These are phyloP conservation scores for Drosophila buzzatii DNA, from an alignment of 2,888 invertebrate species.

Conservation along the genomic window DNA sequence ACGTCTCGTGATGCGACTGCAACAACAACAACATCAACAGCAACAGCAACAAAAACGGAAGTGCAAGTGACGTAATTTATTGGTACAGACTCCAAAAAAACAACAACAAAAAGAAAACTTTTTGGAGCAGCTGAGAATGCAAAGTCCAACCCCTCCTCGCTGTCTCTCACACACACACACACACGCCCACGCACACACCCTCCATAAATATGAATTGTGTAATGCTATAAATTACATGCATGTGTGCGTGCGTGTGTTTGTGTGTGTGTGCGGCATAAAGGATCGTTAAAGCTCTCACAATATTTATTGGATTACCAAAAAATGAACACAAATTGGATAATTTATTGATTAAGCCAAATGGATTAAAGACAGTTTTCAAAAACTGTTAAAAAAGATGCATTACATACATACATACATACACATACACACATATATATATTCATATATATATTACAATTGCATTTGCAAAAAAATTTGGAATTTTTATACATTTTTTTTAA, in stretches of 20 bases:
- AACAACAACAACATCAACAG: slow-evolving; percentile 46
- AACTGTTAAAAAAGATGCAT: neutral
- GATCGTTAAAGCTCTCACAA: slow-evolving; percentile 4
- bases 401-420: neutral
- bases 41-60: slow-evolving; percentile 69
- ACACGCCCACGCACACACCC: slow-evolving; percentile 10
- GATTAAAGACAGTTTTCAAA: slow-evolving; percentile 2
- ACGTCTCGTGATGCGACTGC: slow-evolving; percentile 48
- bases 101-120: slow-evolving; percentile 31
- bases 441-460: neutral
- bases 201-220: slow-evolving; percentile 50
- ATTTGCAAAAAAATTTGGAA: neutral
- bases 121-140: slow-evolving; percentile 52
- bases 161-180: slow-evolving; percentile 8
- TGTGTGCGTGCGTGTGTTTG: slow-evolving; percentile 18
- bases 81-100: slow-evolving; percentile 59
- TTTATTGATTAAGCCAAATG: slow-evolving; percentile 44
- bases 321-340: slow-evolving; percentile 54
- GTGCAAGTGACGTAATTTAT: slow-evolving; percentile 79
- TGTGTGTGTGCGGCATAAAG: slow-evolving; percentile 20
- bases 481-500: neutral
- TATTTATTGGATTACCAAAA: slow-evolving; percentile 15
- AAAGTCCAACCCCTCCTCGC: slow-evolving; percentile 13
- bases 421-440: neutral
- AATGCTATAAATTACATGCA: slow-evolving; percentile 35